Conservation (phyloP, 2,888 invertebrate genomes). For the Drosophila macrothrix region DNA sequence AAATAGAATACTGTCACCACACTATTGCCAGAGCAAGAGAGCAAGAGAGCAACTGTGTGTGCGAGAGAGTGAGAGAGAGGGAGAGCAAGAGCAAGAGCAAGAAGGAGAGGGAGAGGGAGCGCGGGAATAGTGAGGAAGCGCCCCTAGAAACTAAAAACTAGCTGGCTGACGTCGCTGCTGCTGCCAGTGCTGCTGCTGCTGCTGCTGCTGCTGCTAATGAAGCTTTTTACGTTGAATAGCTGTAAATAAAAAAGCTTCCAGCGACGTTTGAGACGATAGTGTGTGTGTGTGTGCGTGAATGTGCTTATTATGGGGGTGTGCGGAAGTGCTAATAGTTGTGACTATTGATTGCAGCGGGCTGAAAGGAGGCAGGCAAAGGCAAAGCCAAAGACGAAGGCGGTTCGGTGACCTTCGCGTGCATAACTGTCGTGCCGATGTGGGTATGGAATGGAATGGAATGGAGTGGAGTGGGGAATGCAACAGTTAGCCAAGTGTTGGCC, state of each 20-base stretch:
- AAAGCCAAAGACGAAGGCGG: slow-evolving; percentile 23
- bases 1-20: slow-evolving; percentile 7
- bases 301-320: slow-evolving; percentile 42
- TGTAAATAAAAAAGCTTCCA: slow-evolving; percentile 63
- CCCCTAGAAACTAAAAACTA: slow-evolving; percentile 76
- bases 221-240: slow-evolving; percentile 34
- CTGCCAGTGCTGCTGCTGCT: slow-evolving; percentile 22
- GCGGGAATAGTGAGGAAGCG: slow-evolving; percentile 23
- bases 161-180: slow-evolving; percentile 41
- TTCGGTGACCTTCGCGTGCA: slow-evolving; percentile 83
- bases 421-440: slow-evolving; percentile 34
- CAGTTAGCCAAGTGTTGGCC: slow-evolving; percentile 48
- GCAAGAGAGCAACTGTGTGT: not conserved
- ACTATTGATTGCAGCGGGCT: slow-evolving; percentile 64
- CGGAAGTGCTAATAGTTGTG: slow-evolving; percentile 74
- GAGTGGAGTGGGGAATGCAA: slow-evolving; percentile 41
- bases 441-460: not conserved
- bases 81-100: not conserved
- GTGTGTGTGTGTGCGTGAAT: not conserved
- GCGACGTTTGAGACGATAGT: slow-evolving; percentile 32
- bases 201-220: not conserved
- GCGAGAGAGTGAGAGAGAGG: not conserved
- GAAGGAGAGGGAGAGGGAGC: slow-evolving; percentile 11
- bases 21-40: slow-evolving; percentile 1
- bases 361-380: not conserved